Base-by-base conservation (phyloP, 2,113 vertebrate species). In the Poeciliopsis turrubarensis region DNA sequence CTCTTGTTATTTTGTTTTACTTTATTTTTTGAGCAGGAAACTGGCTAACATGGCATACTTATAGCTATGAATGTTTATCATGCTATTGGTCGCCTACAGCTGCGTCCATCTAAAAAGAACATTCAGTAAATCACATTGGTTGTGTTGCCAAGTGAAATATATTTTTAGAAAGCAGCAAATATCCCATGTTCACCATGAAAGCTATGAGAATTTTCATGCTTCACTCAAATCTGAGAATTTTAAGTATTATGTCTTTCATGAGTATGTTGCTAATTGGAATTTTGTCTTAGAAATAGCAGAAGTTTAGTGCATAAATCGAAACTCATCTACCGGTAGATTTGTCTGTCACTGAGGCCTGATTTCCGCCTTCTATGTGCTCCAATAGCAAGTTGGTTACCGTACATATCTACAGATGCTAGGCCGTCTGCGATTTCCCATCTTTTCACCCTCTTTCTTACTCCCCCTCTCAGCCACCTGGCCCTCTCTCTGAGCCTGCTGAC, bases 401-500 rank as follows among this genome's bases (percentile, higher is more conserved):
- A 77, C 75, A 39, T n/a, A 62, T 73, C 81, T 80, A 81, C 76
- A 79, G 78, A 87, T 82, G 79, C 57, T 6, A 2, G 75, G 72
- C 77, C 83, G 79, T 90, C 70, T 81, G 86, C 41, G 13, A 68
- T 73, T 80, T 76, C 73, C 74, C 69, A 70, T 87, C 68, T 61
- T 32, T 79, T 68, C 73, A 22, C 64, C 73, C 71, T 86, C 72
- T 64, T 69, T 6, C 71, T 39, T 57, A 8, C 39, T 70, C 65
- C 41, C 60, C 60, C 81, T 82, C 80, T 4, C 80, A 67, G 74
- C 89, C 91, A 93, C 91, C 91, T 93, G 91, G 92, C 77, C 80
- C 68, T 92, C 79, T 82, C 86, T 92, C 78, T 81, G 89, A 90
- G 91, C 92, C 91, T 89, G 90, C 90, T 90, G 91, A 84, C 88